These are phyloP conservation scores for Sebastes nivosus DNA, from an alignment of 2,797 vertebrate genomes.

Conservation along the genomic window DNA sequence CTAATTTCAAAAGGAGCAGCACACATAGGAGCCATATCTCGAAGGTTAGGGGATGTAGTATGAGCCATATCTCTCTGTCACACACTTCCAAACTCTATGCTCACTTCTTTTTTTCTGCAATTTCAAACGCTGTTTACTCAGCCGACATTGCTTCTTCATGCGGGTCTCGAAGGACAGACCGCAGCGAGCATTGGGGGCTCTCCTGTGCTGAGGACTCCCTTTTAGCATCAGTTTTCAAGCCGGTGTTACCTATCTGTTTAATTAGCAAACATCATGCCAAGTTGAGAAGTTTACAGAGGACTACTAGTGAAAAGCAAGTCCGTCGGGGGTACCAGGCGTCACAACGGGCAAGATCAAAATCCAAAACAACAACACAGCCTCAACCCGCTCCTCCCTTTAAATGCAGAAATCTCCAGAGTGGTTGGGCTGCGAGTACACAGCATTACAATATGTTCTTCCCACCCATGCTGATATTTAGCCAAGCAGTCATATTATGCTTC, in stretches of 20 bases:
- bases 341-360: constrained; percentile 57
- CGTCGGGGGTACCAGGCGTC: constrained; percentile 43
- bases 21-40: not conserved
- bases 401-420: constrained; percentile 50
- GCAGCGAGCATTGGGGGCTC: not conserved
- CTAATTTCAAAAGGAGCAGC: constrained; percentile 17
- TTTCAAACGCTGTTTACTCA: constrained; percentile 46
- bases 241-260: constrained; percentile 49
- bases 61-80: constrained; percentile 2
- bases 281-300: constrained; percentile 54
- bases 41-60: constrained; percentile 7
- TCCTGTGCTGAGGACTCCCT: constrained; percentile 12
- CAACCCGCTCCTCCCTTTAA: constrained; percentile 30
- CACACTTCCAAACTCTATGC: constrained; percentile 2
- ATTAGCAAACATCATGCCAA: constrained; percentile 64
- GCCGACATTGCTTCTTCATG: constrained; percentile 33
- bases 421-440: constrained; percentile 20
- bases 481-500: constrained; percentile 35
- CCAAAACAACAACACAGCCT: constrained; percentile 47
- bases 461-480: constrained; percentile 42
- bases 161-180: constrained; percentile 32
- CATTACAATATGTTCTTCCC: constrained; percentile 54
- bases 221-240: constrained; percentile 41
- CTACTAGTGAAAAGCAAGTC: constrained; percentile 55
- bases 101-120: not conserved